These are phyloP conservation scores for Drosophila nr. perissopoda DNA, from an alignment of 2,888 invertebrate species.

Conservation along the genomic window DNA sequence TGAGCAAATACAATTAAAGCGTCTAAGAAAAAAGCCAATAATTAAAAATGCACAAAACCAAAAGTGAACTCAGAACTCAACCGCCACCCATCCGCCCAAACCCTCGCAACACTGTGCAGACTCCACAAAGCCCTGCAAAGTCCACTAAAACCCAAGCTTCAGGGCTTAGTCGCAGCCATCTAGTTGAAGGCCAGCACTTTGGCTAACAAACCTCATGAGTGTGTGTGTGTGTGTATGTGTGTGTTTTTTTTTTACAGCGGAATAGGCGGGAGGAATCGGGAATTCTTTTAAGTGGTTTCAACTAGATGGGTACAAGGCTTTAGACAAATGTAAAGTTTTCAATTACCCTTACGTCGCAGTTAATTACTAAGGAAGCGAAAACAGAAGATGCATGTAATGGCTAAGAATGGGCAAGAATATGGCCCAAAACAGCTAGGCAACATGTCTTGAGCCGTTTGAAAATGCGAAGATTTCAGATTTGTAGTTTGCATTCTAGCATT, in stretches of 20 bases:
- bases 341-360: conserved; percentile 19
- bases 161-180: conserved; percentile 22
- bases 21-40: conserved; percentile 78
- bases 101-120: neutral
- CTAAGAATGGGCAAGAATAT: neutral
- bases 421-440: neutral
- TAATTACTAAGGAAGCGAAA: conserved; percentile 24
- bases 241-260: neutral
- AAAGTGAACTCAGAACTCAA: conserved; percentile 47
- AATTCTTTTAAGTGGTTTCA: conserved; percentile 22
- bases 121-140: conserved; percentile 17
- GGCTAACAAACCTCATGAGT: conserved; percentile 19
- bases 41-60: conserved; percentile 80
- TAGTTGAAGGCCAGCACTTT: conserved; percentile 39
- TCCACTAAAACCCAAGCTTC: conserved; percentile 28
- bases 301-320: conserved; percentile 3
- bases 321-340: conserved; percentile 28
- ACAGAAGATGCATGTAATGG: neutral
- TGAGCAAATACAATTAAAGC: conserved; percentile 77
- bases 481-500: neutral
- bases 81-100: neutral
- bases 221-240: neutral
- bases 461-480: neutral
- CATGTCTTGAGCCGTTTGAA: neutral
- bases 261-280: neutral